phyloP scores from a whole-genome alignment of 2,797 vertebrate species.

The Arnoldichthys spilopterus region DNA sequence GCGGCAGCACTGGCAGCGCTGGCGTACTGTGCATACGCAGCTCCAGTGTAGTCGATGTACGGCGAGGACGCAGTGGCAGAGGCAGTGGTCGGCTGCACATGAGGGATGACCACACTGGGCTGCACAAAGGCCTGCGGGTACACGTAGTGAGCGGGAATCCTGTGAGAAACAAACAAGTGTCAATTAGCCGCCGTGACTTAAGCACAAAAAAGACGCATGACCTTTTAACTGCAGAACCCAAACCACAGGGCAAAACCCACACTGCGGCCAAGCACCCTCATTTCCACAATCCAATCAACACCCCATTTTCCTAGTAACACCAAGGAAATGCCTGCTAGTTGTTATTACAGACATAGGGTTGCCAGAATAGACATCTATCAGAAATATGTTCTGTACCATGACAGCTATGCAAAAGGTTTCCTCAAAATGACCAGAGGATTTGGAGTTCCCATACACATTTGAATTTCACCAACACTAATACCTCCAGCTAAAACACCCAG shows the following conservation, averaged over 20 bases:
- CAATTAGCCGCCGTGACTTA: constrained; percentile 17
- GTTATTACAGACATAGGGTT: constrained; percentile 94
- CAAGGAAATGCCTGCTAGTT: constrained; percentile 83
- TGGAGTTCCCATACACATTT: neutral
- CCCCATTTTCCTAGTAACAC: constrained; percentile 71
- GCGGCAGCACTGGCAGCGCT: constrained; percentile 83
- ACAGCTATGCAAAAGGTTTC: neutral
- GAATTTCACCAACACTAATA: neutral
- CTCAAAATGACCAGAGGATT: neutral
- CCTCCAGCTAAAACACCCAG: neutral
- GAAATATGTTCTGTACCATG: constrained; percentile 48
- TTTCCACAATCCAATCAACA: constrained; percentile 69
- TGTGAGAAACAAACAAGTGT: constrained; percentile 76
- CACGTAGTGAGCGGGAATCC: constrained; percentile 98
- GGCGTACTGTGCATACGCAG: constrained; percentile 93
- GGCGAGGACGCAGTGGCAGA: constrained; percentile 87
- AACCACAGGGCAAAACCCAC: constrained; percentile 61
- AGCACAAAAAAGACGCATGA: neutral
- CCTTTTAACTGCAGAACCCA: constrained; percentile 28
- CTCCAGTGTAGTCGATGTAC: constrained; percentile 97
- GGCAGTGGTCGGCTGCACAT: constrained; percentile 86
- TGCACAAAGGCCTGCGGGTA: constrained; percentile 99
- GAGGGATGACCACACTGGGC: constrained; percentile 95
- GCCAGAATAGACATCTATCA: constrained; percentile 87
- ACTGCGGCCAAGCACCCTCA: constrained; percentile 70